phyloP scores from a whole-genome alignment of 2,113 vertebrate species.

The Malurus cyaneus region DNA sequence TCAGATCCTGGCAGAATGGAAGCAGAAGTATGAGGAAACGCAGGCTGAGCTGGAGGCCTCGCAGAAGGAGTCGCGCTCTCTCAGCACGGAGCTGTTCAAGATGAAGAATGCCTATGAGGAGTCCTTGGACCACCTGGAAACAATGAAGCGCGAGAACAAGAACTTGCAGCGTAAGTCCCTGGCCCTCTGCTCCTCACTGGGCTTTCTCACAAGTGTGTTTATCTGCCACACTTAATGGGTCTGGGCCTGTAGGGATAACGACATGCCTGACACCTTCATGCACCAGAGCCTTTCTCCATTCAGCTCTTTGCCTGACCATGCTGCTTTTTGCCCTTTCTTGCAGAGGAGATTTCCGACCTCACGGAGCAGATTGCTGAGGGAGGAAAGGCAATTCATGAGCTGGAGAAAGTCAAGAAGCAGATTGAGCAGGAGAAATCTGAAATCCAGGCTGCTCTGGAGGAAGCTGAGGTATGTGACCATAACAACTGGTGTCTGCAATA shows the following conservation, averaged over 20 bases:
- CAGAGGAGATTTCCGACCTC: constrained; percentile 87
- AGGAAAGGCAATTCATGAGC: constrained; percentile 77
- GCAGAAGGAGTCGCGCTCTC: neutral
- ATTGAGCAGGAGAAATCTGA: constrained; percentile 16
- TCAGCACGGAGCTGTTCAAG: neutral
- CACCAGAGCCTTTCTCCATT: too few relatives aligned
- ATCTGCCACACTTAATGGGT: too few relatives aligned
- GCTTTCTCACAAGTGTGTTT: neutral
- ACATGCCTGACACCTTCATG: too few relatives aligned
- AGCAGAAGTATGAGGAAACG: neutral
- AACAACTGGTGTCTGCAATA: neutral
- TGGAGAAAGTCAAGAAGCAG: neutral
- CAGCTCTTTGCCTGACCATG: too few relatives aligned
- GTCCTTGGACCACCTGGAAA: constrained; percentile 73
- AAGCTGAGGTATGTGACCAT: constrained; percentile 76
- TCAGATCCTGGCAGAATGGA: neutral
- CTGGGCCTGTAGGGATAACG: too few relatives aligned
- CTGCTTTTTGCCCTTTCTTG: too few relatives aligned
- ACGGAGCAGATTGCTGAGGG: constrained; percentile 82
- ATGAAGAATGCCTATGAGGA: constrained; percentile 24
- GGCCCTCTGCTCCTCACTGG: neutral
- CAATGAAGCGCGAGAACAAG: constrained; percentile 79
- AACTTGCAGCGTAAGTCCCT: constrained; percentile 76
- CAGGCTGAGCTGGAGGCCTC: neutral
- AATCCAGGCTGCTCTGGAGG: constrained; percentile 84